phyloP scores from a whole-genome alignment of 2,113 vertebrate genomes.

The Willisornis vidua region DNA sequence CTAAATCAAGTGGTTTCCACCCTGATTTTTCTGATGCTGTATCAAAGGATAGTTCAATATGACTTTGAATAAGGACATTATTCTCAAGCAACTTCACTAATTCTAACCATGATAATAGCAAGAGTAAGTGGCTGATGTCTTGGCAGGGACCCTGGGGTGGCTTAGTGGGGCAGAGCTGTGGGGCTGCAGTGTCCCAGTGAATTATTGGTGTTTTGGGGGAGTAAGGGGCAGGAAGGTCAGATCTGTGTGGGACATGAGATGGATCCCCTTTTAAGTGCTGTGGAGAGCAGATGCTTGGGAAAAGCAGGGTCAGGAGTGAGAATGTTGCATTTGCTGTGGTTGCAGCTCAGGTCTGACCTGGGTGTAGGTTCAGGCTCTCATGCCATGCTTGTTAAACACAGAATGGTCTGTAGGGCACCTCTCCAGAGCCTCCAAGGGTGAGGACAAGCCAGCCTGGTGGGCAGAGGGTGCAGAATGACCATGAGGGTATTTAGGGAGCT shows the following conservation, averaged over 20 bases:
- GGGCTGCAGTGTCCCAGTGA: background rate
- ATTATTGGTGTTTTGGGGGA: background rate
- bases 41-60: background rate
- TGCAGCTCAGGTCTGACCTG: background rate
- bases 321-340: background rate
- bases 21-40: background rate
- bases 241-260: background rate
- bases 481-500: background rate
- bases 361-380: background rate
- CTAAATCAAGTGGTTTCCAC: rapidly evolving
- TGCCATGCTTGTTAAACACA: background rate
- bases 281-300: background rate
- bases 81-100: background rate
- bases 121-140: background rate
- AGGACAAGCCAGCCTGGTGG: background rate
- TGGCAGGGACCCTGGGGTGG: rapidly evolving
- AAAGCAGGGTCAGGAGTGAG: background rate
- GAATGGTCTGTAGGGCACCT: background rate
- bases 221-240: background rate
- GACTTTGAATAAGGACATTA: background rate
- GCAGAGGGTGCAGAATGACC: background rate
- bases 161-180: background rate
- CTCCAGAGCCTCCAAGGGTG: background rate
- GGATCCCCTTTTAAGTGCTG: background rate
- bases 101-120: background rate